Base-by-base conservation (phyloP, 2,888 invertebrate genomes). In the Eristalis arbustorum region DNA sequence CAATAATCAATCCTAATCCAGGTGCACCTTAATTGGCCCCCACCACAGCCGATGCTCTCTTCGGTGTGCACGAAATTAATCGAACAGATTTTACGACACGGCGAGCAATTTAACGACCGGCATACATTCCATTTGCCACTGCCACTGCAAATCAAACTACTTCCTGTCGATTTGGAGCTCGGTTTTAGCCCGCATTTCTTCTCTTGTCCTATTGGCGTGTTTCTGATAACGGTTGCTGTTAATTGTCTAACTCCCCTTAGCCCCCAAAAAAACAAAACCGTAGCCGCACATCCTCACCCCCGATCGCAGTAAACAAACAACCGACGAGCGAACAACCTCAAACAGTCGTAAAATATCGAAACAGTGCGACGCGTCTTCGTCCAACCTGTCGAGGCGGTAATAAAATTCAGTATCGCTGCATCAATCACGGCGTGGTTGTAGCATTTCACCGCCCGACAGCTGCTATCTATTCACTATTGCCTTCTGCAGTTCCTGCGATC, bases 61-160 rank as follows among this genome's bases (percentile, higher is more conserved):
- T 18, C 18, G 8, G 2, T 49, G 18, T 18, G 18, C 49, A 49
- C 18, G 8, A 49, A n/a, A 49, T 49, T 49, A 49, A 49, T 49
- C 49, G n/a, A 49, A 18, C 18, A 49, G 49, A 18, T 49, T 49
- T 49, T 49, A 49, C 49, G 49, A 49, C 49, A 49, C 49, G n/a
- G 5, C 42, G 42, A n/a, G n/a, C 42, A 49, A 49, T 6, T 84
- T 81, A 73, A 81, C 40, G 68, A 66, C 66, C 31, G 72, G 63
- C 75, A 79, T 69, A 76, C 76, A 84, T 63, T 69, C 77, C 42
- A 77, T 68, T 76, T 73, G 68, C 23, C 14, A 25, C 23, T 76
- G 77, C 76, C 81, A n/a, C n/a, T n/a, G 71, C 77, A 81, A 81
- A 77, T 77, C 77, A 73, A 18, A 49, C 68, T 69, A 85, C 85